These are phyloP conservation scores for Cheilosia vulpina DNA, from an alignment of 2,888 invertebrate species.

Conservation along the genomic window DNA sequence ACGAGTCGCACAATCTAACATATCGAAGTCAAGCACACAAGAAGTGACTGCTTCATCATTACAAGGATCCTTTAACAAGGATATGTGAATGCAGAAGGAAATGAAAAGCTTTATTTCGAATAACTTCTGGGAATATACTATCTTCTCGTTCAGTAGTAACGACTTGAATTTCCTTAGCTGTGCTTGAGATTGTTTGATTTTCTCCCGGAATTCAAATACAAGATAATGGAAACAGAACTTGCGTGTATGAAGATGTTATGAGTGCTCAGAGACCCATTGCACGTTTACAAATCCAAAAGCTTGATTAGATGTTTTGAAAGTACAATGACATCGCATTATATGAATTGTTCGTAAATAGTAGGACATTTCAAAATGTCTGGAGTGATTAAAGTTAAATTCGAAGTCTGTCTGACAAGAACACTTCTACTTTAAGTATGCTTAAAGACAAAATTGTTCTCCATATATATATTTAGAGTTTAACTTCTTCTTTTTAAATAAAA, in stretches of 20 bases:
- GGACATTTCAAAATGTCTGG: background rate
- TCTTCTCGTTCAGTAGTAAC: constrained; percentile 15
- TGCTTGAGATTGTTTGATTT: constrained; percentile 34
- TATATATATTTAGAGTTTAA: too few relatives aligned
- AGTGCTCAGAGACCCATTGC: constrained; percentile 21
- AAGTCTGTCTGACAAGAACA: background rate
- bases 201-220: constrained; percentile 30
- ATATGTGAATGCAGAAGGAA: constrained; percentile 24
- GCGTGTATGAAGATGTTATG: constrained; percentile 10
- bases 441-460: too few relatives aligned
- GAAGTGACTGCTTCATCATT: constrained; percentile 34
- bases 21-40: constrained; percentile 32
- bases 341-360: background rate
- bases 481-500: too few relatives aligned
- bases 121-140: constrained; percentile 34
- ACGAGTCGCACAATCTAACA: constrained; percentile 27
- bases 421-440: too few relatives aligned
- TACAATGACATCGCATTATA: background rate
- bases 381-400: constrained; percentile 5
- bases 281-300: constrained; percentile 24
- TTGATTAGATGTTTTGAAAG: constrained; percentile 13
- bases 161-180: constrained; percentile 33
- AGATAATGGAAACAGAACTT: constrained; percentile 31
- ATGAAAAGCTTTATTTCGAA: constrained; percentile 35
- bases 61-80: constrained; percentile 23